Evolutionary conservation across 2,888 invertebrate genomes (phyloP).

Genomic region (Phortica okadai): DNA sequence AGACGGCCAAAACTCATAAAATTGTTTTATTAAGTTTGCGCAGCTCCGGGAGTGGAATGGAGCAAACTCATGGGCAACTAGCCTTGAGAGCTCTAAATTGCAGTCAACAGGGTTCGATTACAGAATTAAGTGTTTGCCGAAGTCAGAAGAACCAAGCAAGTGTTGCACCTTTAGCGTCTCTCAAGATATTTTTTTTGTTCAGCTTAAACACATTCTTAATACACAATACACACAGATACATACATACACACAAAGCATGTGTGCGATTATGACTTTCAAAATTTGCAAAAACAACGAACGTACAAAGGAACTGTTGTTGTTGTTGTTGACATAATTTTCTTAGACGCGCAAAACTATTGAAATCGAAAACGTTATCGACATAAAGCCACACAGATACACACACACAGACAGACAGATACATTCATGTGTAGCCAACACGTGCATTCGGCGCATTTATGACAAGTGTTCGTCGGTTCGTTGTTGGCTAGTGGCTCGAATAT

Average conservation of each 20-base stretch:
- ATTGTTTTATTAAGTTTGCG: constrained; percentile 67
- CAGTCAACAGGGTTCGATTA: too few relatives aligned
- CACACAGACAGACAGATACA: not conserved
- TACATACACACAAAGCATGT: not conserved
- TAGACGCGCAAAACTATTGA: not conserved
- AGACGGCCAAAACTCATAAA: constrained; percentile 72
- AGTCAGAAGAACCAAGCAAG: not conserved
- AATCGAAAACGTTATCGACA: not conserved
- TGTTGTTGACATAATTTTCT: constrained; percentile 68
- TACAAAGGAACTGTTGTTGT: constrained; percentile 56
- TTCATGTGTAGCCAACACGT: not conserved
- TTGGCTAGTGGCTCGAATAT: not conserved
- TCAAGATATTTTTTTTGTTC: too few relatives aligned
- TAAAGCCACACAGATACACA: not conserved
- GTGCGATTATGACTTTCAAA: not conserved
- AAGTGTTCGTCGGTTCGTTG: not conserved
- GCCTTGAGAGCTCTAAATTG: too few relatives aligned
- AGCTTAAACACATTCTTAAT: not conserved
- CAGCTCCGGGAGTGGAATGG: too few relatives aligned
- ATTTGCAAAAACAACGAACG: not conserved
- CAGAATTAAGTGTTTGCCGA: not conserved
- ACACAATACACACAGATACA: not conserved
- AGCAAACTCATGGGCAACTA: too few relatives aligned
- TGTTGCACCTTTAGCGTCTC: too few relatives aligned
- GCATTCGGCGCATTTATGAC: not conserved